phyloP scores from a whole-genome alignment of 2,113 vertebrate species.

The Sakesphorus luctuosus region DNA sequence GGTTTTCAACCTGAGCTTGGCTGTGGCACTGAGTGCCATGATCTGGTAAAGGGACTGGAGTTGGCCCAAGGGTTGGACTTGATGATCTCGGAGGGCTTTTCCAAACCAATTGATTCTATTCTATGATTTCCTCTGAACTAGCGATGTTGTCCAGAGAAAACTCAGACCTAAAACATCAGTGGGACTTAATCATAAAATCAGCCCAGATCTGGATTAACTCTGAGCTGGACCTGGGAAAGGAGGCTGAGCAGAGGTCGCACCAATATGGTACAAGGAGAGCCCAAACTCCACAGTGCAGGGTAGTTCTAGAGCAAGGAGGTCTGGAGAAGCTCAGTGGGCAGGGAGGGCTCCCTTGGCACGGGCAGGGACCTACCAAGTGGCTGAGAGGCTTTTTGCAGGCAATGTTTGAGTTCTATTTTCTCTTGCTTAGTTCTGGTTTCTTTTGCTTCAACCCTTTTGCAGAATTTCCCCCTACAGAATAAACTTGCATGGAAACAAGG shows the following conservation, averaged over 20 bases:
- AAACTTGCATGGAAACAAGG: neutral
- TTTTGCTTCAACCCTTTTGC: neutral
- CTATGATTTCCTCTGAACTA: neutral
- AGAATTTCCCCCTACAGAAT: neutral
- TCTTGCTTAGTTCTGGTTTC: neutral
- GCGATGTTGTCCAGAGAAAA: neutral
- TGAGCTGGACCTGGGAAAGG: neutral
- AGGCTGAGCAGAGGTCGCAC: neutral
- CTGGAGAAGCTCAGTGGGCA: neutral
- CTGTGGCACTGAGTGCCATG: too few species aligned
- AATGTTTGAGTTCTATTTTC: neutral
- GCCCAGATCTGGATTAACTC: neutral
- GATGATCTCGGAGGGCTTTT: too few species aligned
- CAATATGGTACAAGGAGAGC: neutral
- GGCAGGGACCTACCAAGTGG: neutral
- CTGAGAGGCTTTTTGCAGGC: neutral
- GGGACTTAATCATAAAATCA: neutral
- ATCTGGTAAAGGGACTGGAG: too few species aligned
- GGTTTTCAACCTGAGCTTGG: too few species aligned
- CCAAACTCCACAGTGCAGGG: neutral
- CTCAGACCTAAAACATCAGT: neutral
- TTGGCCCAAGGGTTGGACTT: too few species aligned
- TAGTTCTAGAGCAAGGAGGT: accelerated
- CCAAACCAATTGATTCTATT: too few species aligned
- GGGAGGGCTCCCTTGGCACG: neutral